Evolutionary conservation across 2,797 vertebrate species (phyloP).

Genomic region (Arvicola amphibius): DNA sequence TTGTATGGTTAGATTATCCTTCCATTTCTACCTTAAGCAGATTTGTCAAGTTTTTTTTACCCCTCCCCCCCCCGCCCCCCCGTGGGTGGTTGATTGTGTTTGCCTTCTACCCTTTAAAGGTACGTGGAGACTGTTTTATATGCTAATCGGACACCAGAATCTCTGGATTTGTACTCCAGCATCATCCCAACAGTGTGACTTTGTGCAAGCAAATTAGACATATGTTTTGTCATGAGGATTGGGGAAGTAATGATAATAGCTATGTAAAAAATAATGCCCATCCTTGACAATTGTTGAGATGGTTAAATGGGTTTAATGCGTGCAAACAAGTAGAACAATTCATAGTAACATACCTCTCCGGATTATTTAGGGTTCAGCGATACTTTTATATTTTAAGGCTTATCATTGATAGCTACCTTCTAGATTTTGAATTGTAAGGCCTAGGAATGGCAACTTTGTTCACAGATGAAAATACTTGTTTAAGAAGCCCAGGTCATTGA

Average conservation of each 20-base stretch:
- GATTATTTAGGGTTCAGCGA: not conserved
- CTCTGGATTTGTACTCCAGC: not conserved
- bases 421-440: constrained; percentile 36
- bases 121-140: not conserved
- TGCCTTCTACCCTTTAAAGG: not conserved
- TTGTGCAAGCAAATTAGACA: not conserved
- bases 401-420: constrained; percentile 20
- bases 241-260: not conserved
- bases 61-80: too few species aligned
- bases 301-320: constrained; percentile 40
- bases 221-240: not conserved
- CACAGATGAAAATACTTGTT: not conserved
- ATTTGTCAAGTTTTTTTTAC: not conserved
- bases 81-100: not conserved
- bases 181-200: constrained; percentile 7
- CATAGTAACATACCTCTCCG: not conserved
- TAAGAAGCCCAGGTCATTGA: constrained; percentile 29
- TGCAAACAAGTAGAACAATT: constrained; percentile 22
- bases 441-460: constrained; percentile 2
- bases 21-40: not conserved
- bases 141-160: not conserved
- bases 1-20: not conserved
- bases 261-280: not conserved
- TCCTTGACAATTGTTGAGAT: not conserved
- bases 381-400: constrained; percentile 36